Conservation (phyloP, 2,888 invertebrate species). For the Synanthedon tipuliformis region DNA sequence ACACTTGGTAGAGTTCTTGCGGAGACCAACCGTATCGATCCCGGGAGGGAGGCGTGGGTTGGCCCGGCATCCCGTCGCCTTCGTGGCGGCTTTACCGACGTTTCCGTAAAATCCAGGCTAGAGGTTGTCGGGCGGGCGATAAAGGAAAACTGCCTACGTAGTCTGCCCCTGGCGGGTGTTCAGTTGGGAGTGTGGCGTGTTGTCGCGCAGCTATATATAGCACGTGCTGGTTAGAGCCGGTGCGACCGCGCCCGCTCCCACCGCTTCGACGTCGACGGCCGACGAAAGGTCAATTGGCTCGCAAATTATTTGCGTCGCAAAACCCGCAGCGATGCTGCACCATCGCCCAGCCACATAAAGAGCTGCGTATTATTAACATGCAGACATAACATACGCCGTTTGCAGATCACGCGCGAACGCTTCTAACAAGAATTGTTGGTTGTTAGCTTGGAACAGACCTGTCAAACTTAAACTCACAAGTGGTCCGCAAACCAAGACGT, state of each 20-base stretch:
- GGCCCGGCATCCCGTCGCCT: slow-evolving; percentile 60
- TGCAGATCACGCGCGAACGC: too few relatives aligned
- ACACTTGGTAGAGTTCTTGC: slow-evolving; percentile 48
- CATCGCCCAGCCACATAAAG: slow-evolving; percentile 15
- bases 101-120: slow-evolving; percentile 58
- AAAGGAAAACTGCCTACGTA: slow-evolving; percentile 65
- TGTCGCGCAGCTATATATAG: slow-evolving; percentile 66
- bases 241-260: slow-evolving; percentile 40
- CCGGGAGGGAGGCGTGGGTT: slow-evolving; percentile 62
- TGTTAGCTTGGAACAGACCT: too few relatives aligned
- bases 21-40: slow-evolving; percentile 67
- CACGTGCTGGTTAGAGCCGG: slow-evolving; percentile 52
- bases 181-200: slow-evolving; percentile 48
- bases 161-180: slow-evolving; percentile 55
- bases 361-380: slow-evolving; percentile 13
- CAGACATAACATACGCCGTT: too few relatives aligned
- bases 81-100: slow-evolving; percentile 48
- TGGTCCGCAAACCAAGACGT: too few relatives aligned
- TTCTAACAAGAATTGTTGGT: too few relatives aligned
- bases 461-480: too few relatives aligned
- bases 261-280: slow-evolving; percentile 48
- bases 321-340: slow-evolving; percentile 50
- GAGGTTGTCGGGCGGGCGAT: slow-evolving; percentile 63
- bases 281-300: slow-evolving; percentile 70
- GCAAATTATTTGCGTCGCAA: slow-evolving; percentile 70